These are phyloP conservation scores for Celastrina argiolus DNA, from an alignment of 2,888 invertebrate species.

Conservation along the genomic window DNA sequence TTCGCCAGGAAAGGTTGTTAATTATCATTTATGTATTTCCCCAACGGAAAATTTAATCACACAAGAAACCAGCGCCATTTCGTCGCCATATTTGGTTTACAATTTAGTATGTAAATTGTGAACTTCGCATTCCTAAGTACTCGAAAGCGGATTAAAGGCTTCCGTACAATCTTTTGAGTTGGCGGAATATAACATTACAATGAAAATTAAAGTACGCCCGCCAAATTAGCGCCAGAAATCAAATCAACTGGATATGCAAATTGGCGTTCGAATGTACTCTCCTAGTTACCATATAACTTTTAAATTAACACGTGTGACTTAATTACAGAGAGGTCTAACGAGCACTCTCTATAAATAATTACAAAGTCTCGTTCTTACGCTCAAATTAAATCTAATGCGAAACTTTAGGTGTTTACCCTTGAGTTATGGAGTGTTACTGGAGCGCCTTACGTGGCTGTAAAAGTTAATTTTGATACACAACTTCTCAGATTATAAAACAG, in stretches of 20 bases:
- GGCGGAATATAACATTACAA: constrained; percentile 19
- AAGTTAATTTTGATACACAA: not conserved
- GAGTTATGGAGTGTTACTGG: not conserved
- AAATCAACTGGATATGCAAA: constrained; percentile 24
- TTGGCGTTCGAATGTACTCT: not conserved
- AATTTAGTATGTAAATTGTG: constrained; percentile 65
- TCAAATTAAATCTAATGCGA: not conserved
- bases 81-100: constrained; percentile 50
- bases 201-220: constrained; percentile 13
- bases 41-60: not conserved
- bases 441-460: not conserved
- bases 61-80: constrained; percentile 9
- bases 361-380: not conserved
- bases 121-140: constrained; percentile 54
- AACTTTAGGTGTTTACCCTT: not conserved
- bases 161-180: constrained; percentile 29
- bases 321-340: constrained; percentile 5
- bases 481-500: no score
- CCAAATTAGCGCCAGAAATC: constrained; percentile 14
- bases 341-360: constrained; percentile 11
- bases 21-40: constrained; percentile 11
- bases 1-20: not conserved
- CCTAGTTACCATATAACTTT: constrained; percentile 10
- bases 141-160: constrained; percentile 39
- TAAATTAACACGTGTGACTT: constrained; percentile 4